A percentile compares a stretch with the other conserved stretches of the same genome.
These are phyloP conservation scores for Oryzias curvinotus DNA, from an alignment of 2,113 vertebrate genomes.

Conservation along the genomic window DNA sequence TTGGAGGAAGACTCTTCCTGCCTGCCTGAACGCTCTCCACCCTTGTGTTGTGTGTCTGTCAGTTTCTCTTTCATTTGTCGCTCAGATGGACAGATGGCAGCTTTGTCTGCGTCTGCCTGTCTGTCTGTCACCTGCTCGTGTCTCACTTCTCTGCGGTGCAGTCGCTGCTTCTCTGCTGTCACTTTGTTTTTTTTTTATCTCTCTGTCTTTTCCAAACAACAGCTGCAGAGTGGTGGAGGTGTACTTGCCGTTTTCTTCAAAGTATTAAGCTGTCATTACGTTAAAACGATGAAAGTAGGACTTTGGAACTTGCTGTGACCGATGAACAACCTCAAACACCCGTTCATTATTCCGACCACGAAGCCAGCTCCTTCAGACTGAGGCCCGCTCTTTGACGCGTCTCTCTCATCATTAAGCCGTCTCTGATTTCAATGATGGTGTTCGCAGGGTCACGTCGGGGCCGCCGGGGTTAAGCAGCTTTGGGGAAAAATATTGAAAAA, in stretches of 20 bases:
- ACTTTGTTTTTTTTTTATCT: background rate
- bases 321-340: too few relatives aligned
- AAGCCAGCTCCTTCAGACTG: too few relatives aligned
- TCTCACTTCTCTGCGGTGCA: background rate
- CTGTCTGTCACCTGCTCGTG: constrained; percentile 10
- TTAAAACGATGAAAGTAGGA: background rate
- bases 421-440: too few relatives aligned
- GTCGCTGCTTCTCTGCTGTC: background rate
- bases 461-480: too few relatives aligned
- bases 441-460: too few relatives aligned
- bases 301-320: too few relatives aligned
- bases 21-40: background rate
- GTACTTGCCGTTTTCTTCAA: background rate
- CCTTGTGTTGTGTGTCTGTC: constrained; percentile 1
- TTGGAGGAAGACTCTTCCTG: constrained; percentile 36
- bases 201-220: background rate
- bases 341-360: too few relatives aligned
- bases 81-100: constrained; percentile 1
- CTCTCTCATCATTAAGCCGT: too few relatives aligned
- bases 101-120: background rate
- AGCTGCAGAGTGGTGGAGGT: too few relatives aligned
- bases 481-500: too few relatives aligned
- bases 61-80: constrained; percentile 12
- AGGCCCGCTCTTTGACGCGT: too few relatives aligned
- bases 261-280: background rate